Percentiles rank a stretch among this genome's conserved stretches.
phyloP scores from a whole-genome alignment of 2,888 invertebrate genomes.

The Agrypnus murinus region DNA sequence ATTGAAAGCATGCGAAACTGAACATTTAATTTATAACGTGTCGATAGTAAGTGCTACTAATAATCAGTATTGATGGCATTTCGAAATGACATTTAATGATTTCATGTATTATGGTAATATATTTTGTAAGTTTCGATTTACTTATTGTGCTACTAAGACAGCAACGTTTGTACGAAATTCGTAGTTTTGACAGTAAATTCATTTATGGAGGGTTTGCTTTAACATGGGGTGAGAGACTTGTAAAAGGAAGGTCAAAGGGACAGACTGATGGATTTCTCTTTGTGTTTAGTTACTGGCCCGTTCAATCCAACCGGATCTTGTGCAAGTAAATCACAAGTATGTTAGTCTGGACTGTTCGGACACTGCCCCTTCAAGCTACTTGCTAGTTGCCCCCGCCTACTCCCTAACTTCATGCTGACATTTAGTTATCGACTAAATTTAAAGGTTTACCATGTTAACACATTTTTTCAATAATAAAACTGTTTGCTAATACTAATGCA shows the following conservation, averaged over 20 bases:
- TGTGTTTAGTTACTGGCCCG: slow-evolving; percentile 68
- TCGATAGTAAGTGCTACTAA: slow-evolving; percentile 33
- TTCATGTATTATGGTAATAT: slow-evolving; percentile 28
- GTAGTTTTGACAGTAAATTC: slow-evolving; percentile 48
- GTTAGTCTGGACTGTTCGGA: slow-evolving; percentile 58
- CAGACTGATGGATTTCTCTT: slow-evolving; percentile 66
- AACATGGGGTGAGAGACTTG: slow-evolving; percentile 48
- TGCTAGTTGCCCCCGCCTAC: slow-evolving; percentile 52
- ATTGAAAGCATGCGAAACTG: slow-evolving; percentile 10
- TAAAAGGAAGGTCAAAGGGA: slow-evolving; percentile 65
- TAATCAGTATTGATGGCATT: slow-evolving; percentile 27
- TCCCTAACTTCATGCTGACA: slow-evolving; percentile 55
- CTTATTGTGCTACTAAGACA: slow-evolving; percentile 21
- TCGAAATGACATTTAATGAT: slow-evolving; percentile 29
- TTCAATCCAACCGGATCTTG: slow-evolving; percentile 65
- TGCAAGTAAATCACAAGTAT: slow-evolving; percentile 64
- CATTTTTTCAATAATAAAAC: too few relatives aligned
- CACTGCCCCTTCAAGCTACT: slow-evolving; percentile 55
- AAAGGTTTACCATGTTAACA: not conserved
- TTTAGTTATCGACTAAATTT: slow-evolving; percentile 41
- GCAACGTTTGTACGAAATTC: slow-evolving; percentile 24
- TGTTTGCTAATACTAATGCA: too few relatives aligned
- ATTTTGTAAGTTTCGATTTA: slow-evolving; percentile 20
- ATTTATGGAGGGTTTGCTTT: slow-evolving; percentile 51
- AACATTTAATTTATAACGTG: slow-evolving; percentile 34